These are phyloP conservation scores for Malacosoma neustria DNA, from an alignment of 2,888 invertebrate species.

Conservation along the genomic window DNA sequence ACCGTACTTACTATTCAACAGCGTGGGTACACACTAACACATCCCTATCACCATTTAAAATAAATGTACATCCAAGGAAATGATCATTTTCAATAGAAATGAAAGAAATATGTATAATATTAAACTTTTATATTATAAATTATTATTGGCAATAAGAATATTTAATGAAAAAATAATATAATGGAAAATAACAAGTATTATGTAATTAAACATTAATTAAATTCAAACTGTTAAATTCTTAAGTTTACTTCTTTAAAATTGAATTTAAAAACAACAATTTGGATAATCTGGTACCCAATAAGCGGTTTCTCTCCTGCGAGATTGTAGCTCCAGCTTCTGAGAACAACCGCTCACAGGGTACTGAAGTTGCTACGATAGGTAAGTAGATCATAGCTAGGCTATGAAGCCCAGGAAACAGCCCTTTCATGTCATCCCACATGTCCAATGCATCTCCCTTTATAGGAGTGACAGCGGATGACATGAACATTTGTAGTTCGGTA, in stretches of 20 bases:
- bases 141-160: too few species aligned
- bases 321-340: slow-evolving; percentile 7
- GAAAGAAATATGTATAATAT: too few species aligned
- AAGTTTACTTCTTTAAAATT: slow-evolving; percentile 2
- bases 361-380: slow-evolving; percentile 6
- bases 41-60: too few species aligned
- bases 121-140: too few species aligned
- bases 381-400: slow-evolving; percentile 5
- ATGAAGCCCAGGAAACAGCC: slow-evolving; percentile 4
- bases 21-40: too few species aligned
- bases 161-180: too few species aligned
- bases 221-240: too few species aligned
- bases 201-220: too few species aligned
- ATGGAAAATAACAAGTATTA: too few species aligned
- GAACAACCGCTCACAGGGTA: slow-evolving; percentile 6
- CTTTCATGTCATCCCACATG: slow-evolving; percentile 7
- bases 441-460: slow-evolving; percentile 8
- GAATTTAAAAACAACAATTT: slow-evolving; percentile 7
- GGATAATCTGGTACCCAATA: slow-evolving; percentile 4
- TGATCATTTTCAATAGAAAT: too few species aligned
- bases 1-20: too few species aligned
- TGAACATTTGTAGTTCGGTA: slow-evolving; percentile 6
- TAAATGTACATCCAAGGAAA: too few species aligned
- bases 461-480: slow-evolving; percentile 8
- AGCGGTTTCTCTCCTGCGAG: slow-evolving; percentile 5